A percentile compares a stretch with the other conserved stretches of the same genome.
Conservation (phyloP, 2,797 vertebrate genomes). For the Stomatorhinus walkeri region DNA sequence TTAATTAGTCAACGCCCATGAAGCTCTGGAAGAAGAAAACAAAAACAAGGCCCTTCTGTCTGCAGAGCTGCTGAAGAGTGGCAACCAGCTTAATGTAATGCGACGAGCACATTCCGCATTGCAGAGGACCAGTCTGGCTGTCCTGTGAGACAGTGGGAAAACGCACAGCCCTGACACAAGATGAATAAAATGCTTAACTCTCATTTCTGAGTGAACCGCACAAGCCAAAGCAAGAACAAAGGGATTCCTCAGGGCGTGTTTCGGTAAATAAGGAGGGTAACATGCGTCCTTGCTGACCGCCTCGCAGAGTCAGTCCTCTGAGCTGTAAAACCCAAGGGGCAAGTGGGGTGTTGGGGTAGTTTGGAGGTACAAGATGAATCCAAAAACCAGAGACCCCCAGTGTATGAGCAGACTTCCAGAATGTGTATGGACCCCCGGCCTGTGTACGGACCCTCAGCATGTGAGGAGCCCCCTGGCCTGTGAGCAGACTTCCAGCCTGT, state of each 20-base stretch:
- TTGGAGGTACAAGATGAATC: background rate
- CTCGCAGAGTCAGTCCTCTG: background rate
- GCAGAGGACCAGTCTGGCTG: background rate
- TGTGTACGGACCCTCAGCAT: too few relatives aligned
- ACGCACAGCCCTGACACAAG: background rate
- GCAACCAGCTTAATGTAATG: background rate
- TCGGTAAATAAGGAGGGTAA: background rate
- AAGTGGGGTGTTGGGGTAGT: background rate
- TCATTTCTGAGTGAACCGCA: background rate
- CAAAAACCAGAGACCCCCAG: background rate
- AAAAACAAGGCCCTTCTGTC: background rate
- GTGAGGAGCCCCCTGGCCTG: background rate
- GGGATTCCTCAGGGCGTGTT: background rate
- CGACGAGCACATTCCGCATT: background rate
- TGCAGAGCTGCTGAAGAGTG: background rate
- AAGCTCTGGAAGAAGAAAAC: background rate
- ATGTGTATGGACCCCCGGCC: too few relatives aligned
- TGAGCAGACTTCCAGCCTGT: background rate
- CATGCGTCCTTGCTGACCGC: background rate
- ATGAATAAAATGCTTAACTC: background rate
- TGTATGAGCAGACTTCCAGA: background rate
- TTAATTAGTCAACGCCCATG: background rate
- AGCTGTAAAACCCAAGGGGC: background rate
- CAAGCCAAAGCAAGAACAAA: background rate
- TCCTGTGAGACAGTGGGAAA: background rate